Evolutionary conservation across 2,113 vertebrate species (phyloP).

Genomic region (Theristicus caerulescens): DNA sequence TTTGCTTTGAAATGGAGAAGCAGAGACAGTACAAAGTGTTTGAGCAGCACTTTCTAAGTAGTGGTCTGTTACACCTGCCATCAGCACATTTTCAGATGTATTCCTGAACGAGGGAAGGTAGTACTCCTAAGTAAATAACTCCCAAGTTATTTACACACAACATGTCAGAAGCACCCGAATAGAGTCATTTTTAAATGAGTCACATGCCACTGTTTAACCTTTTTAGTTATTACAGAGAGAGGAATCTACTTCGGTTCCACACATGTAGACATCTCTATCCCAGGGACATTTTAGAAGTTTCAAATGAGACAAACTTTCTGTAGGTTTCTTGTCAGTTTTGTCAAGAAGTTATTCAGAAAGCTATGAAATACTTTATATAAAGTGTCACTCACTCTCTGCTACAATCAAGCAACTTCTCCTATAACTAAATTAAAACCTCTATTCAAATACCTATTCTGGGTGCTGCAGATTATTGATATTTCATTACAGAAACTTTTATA

Average conservation of each 20-base stretch:
- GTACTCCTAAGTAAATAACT: background rate
- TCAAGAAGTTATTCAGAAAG: constrained; percentile 9
- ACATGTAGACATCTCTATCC: background rate
- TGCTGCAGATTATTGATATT: background rate
- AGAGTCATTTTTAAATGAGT: background rate
- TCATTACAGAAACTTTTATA: background rate
- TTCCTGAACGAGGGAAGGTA: background rate
- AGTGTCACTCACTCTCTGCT: background rate
- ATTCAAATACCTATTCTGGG: background rate
- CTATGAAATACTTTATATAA: background rate
- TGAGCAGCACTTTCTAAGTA: constrained; percentile 22
- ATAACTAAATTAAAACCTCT: background rate
- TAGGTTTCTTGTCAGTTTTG: background rate
- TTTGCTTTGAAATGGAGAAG: background rate
- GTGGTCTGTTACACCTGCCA: background rate
- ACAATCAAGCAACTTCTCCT: background rate
- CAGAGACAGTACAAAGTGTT: background rate
- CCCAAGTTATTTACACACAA: background rate
- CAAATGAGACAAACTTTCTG: background rate
- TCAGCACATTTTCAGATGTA: constrained; percentile 31
- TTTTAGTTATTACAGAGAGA: background rate
- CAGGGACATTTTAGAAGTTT: background rate
- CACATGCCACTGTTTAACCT: background rate
- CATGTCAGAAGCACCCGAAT: background rate
- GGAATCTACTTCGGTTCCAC: background rate